Evolutionary conservation across 2,888 invertebrate species (phyloP).

Genomic region (Leucophora obtusa): DNA sequence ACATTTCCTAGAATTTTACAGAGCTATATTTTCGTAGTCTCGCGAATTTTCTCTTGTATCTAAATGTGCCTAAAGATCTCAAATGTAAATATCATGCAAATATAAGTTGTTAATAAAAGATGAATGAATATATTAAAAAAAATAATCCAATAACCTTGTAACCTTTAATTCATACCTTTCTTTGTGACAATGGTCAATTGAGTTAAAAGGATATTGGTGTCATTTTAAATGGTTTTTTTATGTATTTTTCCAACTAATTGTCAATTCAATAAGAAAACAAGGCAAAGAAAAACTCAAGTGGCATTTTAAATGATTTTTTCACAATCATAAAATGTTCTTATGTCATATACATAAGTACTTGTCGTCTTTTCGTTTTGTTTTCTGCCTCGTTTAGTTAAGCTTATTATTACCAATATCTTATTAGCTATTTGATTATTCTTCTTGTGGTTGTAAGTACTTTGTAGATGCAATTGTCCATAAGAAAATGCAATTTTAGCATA

Average conservation of each 20-base stretch:
- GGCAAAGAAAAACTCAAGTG: neutral
- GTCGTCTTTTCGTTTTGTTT: neutral
- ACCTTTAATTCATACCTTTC: too few relatives aligned
- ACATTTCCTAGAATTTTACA: too few relatives aligned
- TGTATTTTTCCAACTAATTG: neutral
- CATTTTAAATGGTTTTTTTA: too few relatives aligned
- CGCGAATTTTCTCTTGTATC: too few relatives aligned
- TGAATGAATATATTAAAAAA: too few relatives aligned
- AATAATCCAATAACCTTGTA: too few relatives aligned
- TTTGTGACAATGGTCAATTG: too few relatives aligned
- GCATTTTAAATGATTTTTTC: neutral
- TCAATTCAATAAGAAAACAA: neutral
- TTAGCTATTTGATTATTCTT: neutral
- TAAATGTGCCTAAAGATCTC: too few relatives aligned
- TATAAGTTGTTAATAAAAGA: too few relatives aligned
- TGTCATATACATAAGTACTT: neutral
- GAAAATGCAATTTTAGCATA: neutral
- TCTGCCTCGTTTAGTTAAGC: neutral
- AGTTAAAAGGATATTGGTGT: too few relatives aligned
- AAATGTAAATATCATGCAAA: too few relatives aligned
- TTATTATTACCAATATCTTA: neutral
- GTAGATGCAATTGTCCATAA: neutral
- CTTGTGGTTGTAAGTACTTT: neutral
- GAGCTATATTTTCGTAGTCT: too few relatives aligned
- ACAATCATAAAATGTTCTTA: constrained; percentile 2